Evolutionary conservation across 2,113 vertebrate genomes (phyloP).

Genomic region (Propithecus coquereli): DNA sequence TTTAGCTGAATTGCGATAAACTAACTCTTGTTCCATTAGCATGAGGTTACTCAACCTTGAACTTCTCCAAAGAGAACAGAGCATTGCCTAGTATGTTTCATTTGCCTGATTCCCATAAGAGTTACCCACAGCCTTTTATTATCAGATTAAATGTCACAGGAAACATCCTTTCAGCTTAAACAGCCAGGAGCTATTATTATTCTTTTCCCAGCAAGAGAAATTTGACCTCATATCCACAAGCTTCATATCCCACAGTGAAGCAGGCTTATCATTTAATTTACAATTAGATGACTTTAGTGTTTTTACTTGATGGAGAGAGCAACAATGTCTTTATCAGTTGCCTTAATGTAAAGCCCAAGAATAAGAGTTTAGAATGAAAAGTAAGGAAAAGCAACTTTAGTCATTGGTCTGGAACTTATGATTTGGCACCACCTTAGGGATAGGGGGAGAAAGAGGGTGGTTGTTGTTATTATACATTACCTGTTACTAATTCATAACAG

Average conservation of each 20-base stretch:
- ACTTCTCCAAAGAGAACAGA: slow-evolving; percentile 26
- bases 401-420: background rate
- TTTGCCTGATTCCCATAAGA: slow-evolving; percentile 24
- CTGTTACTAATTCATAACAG: background rate
- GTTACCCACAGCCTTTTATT: slow-evolving; percentile 42
- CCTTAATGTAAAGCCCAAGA: background rate
- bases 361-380: background rate
- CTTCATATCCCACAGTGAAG: background rate
- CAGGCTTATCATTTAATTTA: slow-evolving; percentile 48
- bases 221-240: slow-evolving; percentile 49
- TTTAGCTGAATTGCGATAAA: slow-evolving; percentile 26
- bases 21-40: background rate
- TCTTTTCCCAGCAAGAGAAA: slow-evolving; percentile 46
- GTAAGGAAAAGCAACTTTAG: background rate
- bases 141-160: slow-evolving; percentile 60
- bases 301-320: background rate
- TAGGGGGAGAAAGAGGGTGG: background rate
- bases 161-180: slow-evolving; percentile 56
- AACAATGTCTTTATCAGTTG: background rate
- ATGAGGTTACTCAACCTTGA: slow-evolving; percentile 27
- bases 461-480: background rate
- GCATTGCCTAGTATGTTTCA: background rate
- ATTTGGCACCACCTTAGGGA: background rate
- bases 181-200: slow-evolving; percentile 59
- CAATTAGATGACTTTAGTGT: slow-evolving; percentile 17